Evolutionary conservation across 2,113 vertebrate species (phyloP).

Genomic region (Phainopepla nitens): DNA sequence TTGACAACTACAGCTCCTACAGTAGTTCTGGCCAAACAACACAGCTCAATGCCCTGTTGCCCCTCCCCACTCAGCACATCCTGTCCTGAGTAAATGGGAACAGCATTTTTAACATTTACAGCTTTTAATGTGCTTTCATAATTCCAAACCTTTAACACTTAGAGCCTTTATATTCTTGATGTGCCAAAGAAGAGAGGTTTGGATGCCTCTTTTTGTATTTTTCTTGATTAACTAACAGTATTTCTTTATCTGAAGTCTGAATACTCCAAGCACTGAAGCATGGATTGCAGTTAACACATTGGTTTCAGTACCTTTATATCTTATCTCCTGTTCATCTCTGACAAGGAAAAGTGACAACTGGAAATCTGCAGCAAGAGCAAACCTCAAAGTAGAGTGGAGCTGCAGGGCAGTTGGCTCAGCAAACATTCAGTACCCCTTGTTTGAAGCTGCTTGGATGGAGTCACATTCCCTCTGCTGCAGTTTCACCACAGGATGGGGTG

Average conservation of each 20-base stretch:
- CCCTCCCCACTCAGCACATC: neutral
- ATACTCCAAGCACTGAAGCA: neutral
- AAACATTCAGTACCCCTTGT: neutral
- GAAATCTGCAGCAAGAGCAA: neutral
- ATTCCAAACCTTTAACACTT: neutral
- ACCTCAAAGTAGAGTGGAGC: neutral
- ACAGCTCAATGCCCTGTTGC: neutral
- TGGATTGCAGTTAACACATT: neutral
- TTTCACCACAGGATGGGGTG: neutral
- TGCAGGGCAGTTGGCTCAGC: neutral
- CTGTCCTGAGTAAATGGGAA: neutral
- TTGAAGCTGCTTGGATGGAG: neutral
- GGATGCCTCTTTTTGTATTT: neutral
- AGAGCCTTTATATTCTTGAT: constrained; percentile 5
- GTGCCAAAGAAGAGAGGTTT: constrained; percentile 25
- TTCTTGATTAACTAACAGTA: neutral
- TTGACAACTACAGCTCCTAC: neutral
- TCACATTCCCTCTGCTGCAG: neutral
- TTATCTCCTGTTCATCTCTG: neutral
- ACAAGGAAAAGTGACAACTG: neutral
- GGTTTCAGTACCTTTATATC: neutral
- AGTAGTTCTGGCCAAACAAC: neutral
- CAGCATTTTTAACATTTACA: neutral
- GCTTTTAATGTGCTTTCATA: neutral
- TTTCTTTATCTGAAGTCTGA: neutral